Conservation (phyloP, 2,797 vertebrate species). For the Crenichthys baileyi region DNA sequence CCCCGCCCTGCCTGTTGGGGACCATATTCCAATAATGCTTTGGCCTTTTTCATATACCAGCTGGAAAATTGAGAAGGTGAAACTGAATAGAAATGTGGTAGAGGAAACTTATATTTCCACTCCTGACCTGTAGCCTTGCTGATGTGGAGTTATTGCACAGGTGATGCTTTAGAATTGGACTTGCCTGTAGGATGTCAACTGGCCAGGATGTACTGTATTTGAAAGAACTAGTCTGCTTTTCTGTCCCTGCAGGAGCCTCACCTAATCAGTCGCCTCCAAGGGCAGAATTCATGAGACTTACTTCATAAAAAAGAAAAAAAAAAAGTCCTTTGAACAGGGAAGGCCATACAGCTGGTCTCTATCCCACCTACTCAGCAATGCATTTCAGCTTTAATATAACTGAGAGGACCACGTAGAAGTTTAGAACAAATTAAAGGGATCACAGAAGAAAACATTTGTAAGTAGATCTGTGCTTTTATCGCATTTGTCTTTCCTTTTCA, state of each 20-base stretch:
- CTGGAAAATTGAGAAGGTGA: constrained; percentile 13
- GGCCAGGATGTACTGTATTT: constrained; percentile 20
- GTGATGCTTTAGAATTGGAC: constrained; percentile 23
- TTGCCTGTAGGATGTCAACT: constrained; percentile 29
- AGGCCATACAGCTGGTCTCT: not conserved
- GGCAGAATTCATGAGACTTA: constrained; percentile 54
- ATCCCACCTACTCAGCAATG: not conserved
- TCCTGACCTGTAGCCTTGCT: constrained; percentile 23
- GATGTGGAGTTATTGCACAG: constrained; percentile 38
- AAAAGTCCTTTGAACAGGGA: constrained; percentile 36
- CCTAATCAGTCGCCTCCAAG: constrained; percentile 50
- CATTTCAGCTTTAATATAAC: constrained; percentile 26
- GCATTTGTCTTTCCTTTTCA: not conserved
- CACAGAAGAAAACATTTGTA: constrained; percentile 18
- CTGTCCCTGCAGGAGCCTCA: constrained; percentile 19
- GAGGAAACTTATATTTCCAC: constrained; percentile 15
- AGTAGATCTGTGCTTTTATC: not conserved
- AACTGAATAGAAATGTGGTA: constrained; percentile 1
- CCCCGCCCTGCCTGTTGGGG: not conserved
- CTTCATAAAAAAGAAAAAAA: constrained; percentile 31
- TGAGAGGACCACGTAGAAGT: constrained; percentile 29
- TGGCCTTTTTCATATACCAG: constrained; percentile 7
- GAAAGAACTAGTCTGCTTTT: constrained; percentile 39
- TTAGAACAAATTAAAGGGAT: constrained; percentile 44
- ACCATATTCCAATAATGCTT: constrained; percentile 8